Evolutionary conservation across 2,797 vertebrate species (phyloP), one percentile per base, ranked within the genome.

Genomic region (Acrocephalus scirpaceus): DNA sequence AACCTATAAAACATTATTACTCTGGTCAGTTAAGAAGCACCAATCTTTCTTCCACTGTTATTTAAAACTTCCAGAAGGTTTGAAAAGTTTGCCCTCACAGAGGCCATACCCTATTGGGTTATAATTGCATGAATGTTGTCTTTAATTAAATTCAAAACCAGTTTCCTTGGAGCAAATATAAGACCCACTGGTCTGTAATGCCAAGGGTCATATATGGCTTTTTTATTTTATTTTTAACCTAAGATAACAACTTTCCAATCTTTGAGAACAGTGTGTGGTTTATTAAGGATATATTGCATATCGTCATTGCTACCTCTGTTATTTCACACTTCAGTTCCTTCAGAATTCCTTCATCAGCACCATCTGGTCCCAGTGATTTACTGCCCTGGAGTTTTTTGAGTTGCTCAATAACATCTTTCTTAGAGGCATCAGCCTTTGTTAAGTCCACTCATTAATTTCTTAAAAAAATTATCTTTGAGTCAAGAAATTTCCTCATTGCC

Each of bases 291-390:
- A 88, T 95, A 93, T 79, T 94, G 79, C 79, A 64, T 84, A 92
- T 82, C 94, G 78, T 93, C 92, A 67, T 74, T 78, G 79, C 65
- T 96, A 93, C 90, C 94, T 92, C 77, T 95, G 90, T 85, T 95
- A 93, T 97, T 97, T 96, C 95, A 96, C 91, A 96, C 73, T 92
- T 95, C 91, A 94, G 15, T 88, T 97, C 88, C 76, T 91, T 93
- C 86, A 90, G 71, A 94, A 94, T 84, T 95, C 73, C 94, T 93
- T 61, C 80, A 92, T 95, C 95, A 96, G 91, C 86, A 93, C 91
- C 95, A 96, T 93, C 92, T 96, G 92, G 86, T 96, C 56, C 64
- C 27, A 61, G 66, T 67, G 92, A 94, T 96, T 95, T 92, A 94
- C 64, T 73, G 67, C 18, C 38, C 76, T 71, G 76, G 29, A 86